A percentile compares a stretch with the other conserved stretches of the same genome.
Evolutionary conservation across 2,797 vertebrate genomes (phyloP).

Genomic region (Chloroceryle amazona): DNA sequence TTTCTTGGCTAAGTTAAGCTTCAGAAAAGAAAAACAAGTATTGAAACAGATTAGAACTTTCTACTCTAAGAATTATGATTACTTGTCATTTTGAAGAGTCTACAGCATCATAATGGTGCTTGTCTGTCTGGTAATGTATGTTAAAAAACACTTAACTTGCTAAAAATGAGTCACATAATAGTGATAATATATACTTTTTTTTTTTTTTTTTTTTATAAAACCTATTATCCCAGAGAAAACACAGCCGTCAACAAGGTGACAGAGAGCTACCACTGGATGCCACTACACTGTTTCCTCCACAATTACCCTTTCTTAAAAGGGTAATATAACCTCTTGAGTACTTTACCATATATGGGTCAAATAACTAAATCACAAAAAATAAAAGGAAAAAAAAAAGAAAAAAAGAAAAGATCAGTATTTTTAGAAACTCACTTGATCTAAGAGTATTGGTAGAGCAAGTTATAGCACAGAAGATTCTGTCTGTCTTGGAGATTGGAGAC

Average conservation of each 20-base stretch:
- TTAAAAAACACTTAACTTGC: neutral
- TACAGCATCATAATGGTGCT: neutral
- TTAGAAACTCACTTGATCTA: neutral
- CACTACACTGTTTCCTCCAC: neutral
- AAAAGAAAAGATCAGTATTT: neutral
- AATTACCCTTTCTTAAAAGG: neutral
- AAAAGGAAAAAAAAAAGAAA: neutral
- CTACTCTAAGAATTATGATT: neutral
- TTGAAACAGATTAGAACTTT: neutral
- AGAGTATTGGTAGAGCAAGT: neutral
- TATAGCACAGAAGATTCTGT: neutral
- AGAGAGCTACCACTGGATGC: neutral
- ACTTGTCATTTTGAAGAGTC: neutral
- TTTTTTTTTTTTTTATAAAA: neutral
- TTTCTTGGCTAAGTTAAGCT: neutral
- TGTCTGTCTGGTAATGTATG: neutral
- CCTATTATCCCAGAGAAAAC: neutral
- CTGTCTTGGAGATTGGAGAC: neutral
- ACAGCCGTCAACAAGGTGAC: neutral
- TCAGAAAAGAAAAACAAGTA: neutral
- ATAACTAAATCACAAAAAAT: neutral
- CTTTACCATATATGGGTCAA: neutral
- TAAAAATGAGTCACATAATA: neutral
- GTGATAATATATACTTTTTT: neutral
- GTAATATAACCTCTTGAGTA: neutral